Evolutionary conservation across 2,888 invertebrate genomes (phyloP).

Genomic region (Idaea biselata): DNA sequence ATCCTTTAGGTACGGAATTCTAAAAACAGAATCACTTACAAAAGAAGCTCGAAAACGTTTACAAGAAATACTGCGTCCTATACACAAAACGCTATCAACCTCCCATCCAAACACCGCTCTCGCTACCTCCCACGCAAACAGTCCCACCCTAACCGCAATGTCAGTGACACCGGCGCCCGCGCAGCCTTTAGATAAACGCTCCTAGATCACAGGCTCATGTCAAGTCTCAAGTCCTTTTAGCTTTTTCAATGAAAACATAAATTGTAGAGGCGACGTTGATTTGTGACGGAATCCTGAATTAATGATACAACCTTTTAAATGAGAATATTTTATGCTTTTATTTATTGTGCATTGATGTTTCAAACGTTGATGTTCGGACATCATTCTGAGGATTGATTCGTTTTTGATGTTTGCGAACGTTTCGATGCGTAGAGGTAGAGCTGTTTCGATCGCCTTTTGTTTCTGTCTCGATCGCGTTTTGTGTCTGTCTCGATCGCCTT

Average conservation of each 20-base stretch:
- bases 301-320: not conserved
- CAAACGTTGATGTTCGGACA: not conserved
- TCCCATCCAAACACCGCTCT: slow-evolving; percentile 8
- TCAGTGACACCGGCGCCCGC: slow-evolving; percentile 68
- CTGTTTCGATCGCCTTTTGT: not conserved
- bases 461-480: not conserved
- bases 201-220: slow-evolving; percentile 38
- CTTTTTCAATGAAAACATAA: slow-evolving; percentile 22
- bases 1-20: too few species aligned
- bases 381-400: not conserved
- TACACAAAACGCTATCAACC: not conserved
- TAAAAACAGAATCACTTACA: not conserved
- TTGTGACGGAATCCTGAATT: slow-evolving; percentile 14
- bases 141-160: slow-evolving; percentile 35
- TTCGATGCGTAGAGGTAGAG: not conserved
- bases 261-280: slow-evolving; percentile 17
- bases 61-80: not conserved
- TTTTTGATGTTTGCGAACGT: not conserved
- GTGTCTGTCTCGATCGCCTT: too few species aligned
- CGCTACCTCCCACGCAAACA: slow-evolving; percentile 23
- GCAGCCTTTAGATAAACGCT: slow-evolving; percentile 56
- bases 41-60: not conserved
- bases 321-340: not conserved
- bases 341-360: not conserved
- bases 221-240: not conserved